Base-by-base conservation (phyloP, 2,113 vertebrate species). In the Meriones unguiculatus region DNA sequence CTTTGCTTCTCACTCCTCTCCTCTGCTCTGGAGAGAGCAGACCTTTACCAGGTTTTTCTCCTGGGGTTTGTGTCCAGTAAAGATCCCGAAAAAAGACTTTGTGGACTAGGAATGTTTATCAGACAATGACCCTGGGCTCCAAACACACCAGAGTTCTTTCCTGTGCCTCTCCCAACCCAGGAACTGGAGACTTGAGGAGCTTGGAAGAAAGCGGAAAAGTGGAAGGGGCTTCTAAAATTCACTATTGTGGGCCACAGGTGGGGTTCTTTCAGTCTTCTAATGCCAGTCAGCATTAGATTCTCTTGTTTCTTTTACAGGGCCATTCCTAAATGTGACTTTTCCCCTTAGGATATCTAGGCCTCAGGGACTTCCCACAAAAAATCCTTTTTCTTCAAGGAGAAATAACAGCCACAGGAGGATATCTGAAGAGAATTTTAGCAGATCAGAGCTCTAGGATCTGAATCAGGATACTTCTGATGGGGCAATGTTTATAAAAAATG, bases 311-410 rank as follows among this genome's bases (percentile, higher is more conserved):
- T 89, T 82, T 50, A 28, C 67, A 52, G 24, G 32, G 1, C 50
- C 46, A 28, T 82, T 15, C 32, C 38, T 90, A 35, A 77, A 35
- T 65, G 25, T 67, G 62, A 54, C 46, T 32, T 52, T 72, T 50
- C 32, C 32, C 59, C 18, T 28, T 28, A 57, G 73, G 76, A 57
- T 75, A 35, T 84, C 70, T 62, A 46, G 52, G 11, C 38, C 24
- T 78, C 64, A 7, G 24, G 32, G 86, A 59, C 67, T 92, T 57
- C 9, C 46, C n/a, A 38, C 6, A 73, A 75, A 86, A 24, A 72
- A 69, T 88, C 46, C 72, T 93, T 96, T 78, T 18, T 75, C 73
- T 89, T 72, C 30, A 86, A 15, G 65, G 67, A 75, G 77, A 80
- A 92, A 92, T 15, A 25, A 38, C 5, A 4, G 46, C 41, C 24